These are phyloP conservation scores for Vanessa atalanta DNA, from an alignment of 1,140 invertebrate genomes.

Conservation along the genomic window DNA sequence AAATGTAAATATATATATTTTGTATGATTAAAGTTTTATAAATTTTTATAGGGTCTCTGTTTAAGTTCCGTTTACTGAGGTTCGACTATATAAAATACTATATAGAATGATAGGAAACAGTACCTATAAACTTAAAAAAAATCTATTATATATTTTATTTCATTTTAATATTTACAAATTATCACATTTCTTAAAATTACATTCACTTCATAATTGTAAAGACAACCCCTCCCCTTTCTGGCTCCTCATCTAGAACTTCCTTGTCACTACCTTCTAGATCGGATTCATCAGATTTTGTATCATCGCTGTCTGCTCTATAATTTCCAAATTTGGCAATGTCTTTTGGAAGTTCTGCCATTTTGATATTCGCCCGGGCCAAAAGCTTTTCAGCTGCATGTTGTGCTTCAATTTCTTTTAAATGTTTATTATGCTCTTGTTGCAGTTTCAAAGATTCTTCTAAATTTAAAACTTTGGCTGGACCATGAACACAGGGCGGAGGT, in stretches of 20 bases:
- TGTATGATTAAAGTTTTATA: no score
- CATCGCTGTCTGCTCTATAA: conserved; percentile 66
- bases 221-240: conserved; percentile 69
- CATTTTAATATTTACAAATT: not conserved
- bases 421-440: conserved; percentile 75
- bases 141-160: not conserved
- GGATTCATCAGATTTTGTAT: conserved; percentile 55
- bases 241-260: conserved; percentile 73
- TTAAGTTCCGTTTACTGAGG: no score
- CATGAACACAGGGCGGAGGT: conserved; percentile 82
- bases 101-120: no score
- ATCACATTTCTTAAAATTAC: not conserved
- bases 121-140: no score
- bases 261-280: conserved; percentile 69
- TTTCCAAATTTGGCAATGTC: conserved; percentile 57
- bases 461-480: conserved; percentile 79
- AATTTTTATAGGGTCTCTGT: no score
- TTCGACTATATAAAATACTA: no score
- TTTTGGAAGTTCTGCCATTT: conserved; percentile 57
- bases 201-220: conserved; percentile 70
- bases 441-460: conserved; percentile 83
- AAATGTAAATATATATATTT: no score
- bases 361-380: conserved; percentile 51
- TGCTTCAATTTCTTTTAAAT: conserved; percentile 70
- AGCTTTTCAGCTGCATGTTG: conserved; percentile 71